These are phyloP conservation scores for Notechis scutatus DNA, from an alignment of 2,113 vertebrate species.

Conservation along the genomic window DNA sequence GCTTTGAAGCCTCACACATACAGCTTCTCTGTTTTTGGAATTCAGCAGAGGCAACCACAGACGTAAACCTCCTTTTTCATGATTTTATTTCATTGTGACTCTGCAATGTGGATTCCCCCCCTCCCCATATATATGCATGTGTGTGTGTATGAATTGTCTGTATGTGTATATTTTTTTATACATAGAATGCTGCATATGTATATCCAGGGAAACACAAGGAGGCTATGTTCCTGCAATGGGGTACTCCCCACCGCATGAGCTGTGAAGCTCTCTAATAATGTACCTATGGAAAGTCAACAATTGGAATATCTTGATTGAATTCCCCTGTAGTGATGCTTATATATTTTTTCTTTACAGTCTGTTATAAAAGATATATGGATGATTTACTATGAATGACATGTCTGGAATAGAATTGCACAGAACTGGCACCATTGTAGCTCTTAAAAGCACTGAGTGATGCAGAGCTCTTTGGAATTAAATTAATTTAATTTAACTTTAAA, in stretches of 20 bases:
- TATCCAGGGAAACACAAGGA: not conserved
- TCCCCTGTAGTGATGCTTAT: not conserved
- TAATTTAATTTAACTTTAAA: not conserved
- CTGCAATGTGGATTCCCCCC: not conserved
- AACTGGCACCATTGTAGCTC: not conserved
- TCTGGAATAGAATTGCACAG: not conserved
- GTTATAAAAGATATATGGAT: not conserved
- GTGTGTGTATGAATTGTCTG: not conserved
- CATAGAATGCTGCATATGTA: not conserved
- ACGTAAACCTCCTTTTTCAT: constrained; percentile 38
- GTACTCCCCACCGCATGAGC: not conserved
- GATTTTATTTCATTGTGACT: constrained; percentile 45
- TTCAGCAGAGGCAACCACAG: constrained; percentile 29
- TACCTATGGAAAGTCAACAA: not conserved
- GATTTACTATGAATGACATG: not conserved
- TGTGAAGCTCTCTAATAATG: not conserved
- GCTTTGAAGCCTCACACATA: constrained; percentile 44
- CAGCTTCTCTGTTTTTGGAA: constrained; percentile 44
- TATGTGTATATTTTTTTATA: not conserved
- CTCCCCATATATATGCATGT: not conserved
- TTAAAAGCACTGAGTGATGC: not conserved
- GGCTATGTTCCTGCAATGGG: not conserved
- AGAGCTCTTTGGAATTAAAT: not conserved
- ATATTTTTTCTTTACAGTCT: not conserved
- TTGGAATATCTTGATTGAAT: not conserved